Percentiles rank a stretch among this genome's conserved stretches.
Conservation (phyloP, 2,113 vertebrate genomes). For the Rissa tridactyla region DNA sequence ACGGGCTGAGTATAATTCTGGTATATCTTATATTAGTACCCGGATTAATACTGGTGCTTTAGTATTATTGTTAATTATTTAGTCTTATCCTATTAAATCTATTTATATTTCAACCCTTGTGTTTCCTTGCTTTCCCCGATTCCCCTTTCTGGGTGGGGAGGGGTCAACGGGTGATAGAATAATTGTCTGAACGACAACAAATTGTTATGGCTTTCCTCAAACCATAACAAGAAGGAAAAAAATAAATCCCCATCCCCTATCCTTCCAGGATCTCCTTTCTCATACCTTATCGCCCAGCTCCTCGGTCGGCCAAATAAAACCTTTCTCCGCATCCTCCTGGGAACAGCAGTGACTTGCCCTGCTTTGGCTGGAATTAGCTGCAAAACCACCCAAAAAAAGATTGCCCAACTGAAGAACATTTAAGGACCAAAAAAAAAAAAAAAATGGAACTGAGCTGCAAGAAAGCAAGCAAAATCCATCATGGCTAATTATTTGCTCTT, state of each 20-base stretch:
- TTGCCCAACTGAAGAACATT: neutral
- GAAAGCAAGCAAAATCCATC: conserved; percentile 67
- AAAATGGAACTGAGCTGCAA: neutral
- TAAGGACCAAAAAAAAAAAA: neutral
- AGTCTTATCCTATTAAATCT: too few relatives aligned
- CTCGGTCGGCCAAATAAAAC: neutral
- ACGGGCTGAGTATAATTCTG: too few relatives aligned
- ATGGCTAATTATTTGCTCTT: conserved; percentile 76
- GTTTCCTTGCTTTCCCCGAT: too few relatives aligned
- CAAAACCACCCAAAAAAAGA: conserved; percentile 23
- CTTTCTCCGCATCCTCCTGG: neutral
- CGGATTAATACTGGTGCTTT: too few relatives aligned
- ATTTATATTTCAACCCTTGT: too few relatives aligned
- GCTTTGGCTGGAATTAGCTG: neutral
- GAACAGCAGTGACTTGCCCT: neutral
- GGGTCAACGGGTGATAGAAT: too few relatives aligned
- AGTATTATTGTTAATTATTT: too few relatives aligned
- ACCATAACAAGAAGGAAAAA: too few relatives aligned
- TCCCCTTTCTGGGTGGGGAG: too few relatives aligned
- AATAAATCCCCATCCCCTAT: neutral
- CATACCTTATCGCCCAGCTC: neutral
- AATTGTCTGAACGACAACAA: too few relatives aligned
- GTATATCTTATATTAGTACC: too few relatives aligned
- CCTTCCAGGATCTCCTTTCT: neutral
- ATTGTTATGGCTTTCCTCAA: too few relatives aligned